phyloP scores from a whole-genome alignment of 2,888 invertebrate genomes.

The Drosophila vallismaia region DNA sequence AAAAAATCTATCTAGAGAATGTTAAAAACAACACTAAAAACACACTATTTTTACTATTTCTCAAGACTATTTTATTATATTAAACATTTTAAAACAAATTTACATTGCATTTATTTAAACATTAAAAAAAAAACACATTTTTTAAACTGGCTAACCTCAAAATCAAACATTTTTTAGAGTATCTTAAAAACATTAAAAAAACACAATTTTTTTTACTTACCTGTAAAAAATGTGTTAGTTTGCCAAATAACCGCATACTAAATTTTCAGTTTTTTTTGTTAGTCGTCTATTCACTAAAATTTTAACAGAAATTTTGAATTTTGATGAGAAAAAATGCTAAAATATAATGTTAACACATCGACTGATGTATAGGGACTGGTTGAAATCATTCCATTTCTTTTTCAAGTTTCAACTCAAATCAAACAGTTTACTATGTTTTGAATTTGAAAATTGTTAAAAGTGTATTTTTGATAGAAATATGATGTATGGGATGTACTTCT shows the following conservation, averaged over 20 bases:
- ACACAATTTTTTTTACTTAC: conserved; percentile 40
- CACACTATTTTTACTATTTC: too few species aligned
- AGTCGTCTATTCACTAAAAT: conserved; percentile 25
- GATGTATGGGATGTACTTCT: conserved; percentile 17
- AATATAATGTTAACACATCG: conserved; percentile 25
- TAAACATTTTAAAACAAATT: too few species aligned
- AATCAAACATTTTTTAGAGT: too few species aligned
- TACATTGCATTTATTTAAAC: too few species aligned
- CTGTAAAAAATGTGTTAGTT: conserved; percentile 56
- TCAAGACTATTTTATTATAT: too few species aligned
- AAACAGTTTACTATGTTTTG: conserved; percentile 12
- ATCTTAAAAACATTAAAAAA: too few species aligned
- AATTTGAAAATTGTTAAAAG: background rate
- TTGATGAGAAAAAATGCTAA: conserved; percentile 17
- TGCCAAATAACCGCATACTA: conserved; percentile 63
- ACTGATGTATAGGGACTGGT: conserved; percentile 36
- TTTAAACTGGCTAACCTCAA: too few species aligned
- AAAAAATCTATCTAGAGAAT: too few species aligned
- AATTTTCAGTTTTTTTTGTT: background rate
- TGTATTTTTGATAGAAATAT: background rate
- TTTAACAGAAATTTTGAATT: conserved; percentile 31
- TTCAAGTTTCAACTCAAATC: background rate
- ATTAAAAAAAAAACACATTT: too few species aligned
- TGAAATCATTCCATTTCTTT: background rate
- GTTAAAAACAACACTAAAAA: too few species aligned